Conservation (phyloP, 1,140 invertebrate genomes). For the Diachasma alloeum region DNA sequence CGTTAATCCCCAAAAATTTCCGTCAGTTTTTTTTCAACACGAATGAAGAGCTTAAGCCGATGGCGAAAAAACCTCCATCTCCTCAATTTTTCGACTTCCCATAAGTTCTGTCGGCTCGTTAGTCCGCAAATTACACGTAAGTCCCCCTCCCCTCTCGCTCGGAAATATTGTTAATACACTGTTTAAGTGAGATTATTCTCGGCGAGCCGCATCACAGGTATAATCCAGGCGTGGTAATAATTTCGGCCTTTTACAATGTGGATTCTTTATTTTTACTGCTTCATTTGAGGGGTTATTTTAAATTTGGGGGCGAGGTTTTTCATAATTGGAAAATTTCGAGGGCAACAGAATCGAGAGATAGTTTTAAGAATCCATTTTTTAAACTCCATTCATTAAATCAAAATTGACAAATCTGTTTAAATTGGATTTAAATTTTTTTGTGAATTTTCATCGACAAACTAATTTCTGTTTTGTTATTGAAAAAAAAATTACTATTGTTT, state of each 20-base stretch:
- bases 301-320: too few relatives aligned
- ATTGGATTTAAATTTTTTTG: too few relatives aligned
- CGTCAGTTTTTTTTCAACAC: slow-evolving; percentile 12
- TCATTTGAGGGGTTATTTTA: too few relatives aligned
- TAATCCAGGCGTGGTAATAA: slow-evolving; percentile 30
- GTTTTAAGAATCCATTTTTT: too few relatives aligned
- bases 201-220: background rate
- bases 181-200: background rate
- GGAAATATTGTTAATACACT: slow-evolving; percentile 22
- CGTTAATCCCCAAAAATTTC: slow-evolving; percentile 8
- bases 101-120: slow-evolving; percentile 28
- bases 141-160: background rate
- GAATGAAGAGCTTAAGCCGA: background rate
- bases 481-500: too few relatives aligned
- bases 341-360: too few relatives aligned
- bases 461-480: too few relatives aligned
- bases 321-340: too few relatives aligned
- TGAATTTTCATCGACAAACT: too few relatives aligned
- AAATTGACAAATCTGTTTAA: too few relatives aligned
- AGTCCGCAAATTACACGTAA: slow-evolving; percentile 31
- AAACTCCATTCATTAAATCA: too few relatives aligned
- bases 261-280: too few relatives aligned
- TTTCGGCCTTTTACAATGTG: background rate
- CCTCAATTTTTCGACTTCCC: background rate
- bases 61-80: background rate